Conservation (phyloP, 2,888 invertebrate genomes). For the Trisateles emortualis region DNA sequence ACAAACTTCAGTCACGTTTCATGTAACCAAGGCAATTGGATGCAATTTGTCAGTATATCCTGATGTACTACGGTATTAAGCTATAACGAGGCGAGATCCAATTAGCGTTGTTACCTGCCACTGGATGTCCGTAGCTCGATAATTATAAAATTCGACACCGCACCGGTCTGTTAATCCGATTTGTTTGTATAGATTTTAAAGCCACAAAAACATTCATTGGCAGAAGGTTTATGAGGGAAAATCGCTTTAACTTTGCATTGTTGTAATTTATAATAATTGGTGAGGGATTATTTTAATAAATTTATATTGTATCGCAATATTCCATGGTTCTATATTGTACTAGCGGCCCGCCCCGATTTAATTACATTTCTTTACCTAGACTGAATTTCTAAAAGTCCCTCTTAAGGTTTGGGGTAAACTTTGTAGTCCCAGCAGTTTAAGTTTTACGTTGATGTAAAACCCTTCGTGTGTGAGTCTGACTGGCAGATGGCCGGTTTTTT, state of each 20-base stretch:
- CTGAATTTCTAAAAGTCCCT: too few species aligned
- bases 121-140: constrained; percentile 28
- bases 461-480: too few species aligned
- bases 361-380: too few species aligned
- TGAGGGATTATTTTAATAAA: background rate
- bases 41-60: constrained; percentile 50
- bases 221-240: constrained; percentile 13
- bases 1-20: background rate
- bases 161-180: constrained; percentile 37
- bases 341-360: too few species aligned
- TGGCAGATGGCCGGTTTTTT: too few species aligned
- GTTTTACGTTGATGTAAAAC: too few species aligned
- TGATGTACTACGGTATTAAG: constrained; percentile 52
- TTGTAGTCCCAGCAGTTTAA: too few species aligned
- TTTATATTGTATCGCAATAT: background rate
- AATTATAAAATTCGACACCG: constrained; percentile 46
- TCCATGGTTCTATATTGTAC: too few species aligned
- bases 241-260: constrained; percentile 10
- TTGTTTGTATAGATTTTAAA: constrained; percentile 34
- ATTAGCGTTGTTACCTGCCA: constrained; percentile 53
- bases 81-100: constrained; percentile 51
- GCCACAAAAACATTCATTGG: constrained; percentile 21
- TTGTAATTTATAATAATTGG: background rate
- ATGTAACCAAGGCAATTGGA: constrained; percentile 23
- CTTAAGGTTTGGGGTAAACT: too few species aligned